Evolutionary conservation across 35 echinoderm and acorn worm species (phyloP).

Genomic region (Lytechinus variegatus): DNA sequence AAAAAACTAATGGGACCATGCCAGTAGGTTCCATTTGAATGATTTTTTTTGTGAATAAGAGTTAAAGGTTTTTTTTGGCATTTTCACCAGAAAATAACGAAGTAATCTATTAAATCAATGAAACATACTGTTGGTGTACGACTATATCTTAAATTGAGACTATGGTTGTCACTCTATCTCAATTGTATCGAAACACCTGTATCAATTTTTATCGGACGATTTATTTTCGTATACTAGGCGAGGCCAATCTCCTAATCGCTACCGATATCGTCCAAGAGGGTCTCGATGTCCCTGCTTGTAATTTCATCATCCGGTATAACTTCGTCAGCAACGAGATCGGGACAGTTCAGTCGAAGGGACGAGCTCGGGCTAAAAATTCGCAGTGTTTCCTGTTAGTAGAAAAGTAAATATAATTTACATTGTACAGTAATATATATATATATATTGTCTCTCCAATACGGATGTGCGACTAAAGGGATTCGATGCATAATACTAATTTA

Average conservation of each 20-base stretch:
- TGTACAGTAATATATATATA: no score
- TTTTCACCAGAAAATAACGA: no score
- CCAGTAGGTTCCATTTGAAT: no score
- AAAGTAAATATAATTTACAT: conserved; percentile 33
- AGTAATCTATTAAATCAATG: no score
- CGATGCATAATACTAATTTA: no score
- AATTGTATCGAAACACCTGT: no score
- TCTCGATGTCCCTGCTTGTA: conserved; percentile 77
- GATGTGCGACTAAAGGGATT: background rate
- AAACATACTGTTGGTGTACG: no score
- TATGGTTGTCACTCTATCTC: no score
- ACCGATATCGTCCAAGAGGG: conserved; percentile 84
- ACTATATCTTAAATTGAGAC: no score
- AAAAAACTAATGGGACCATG: no score
- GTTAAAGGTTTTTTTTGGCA: no score
- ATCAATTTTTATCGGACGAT: background rate
- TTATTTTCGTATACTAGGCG: background rate
- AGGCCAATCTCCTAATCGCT: conserved; percentile 65
- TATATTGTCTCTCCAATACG: background rate
- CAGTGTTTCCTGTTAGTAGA: conserved; percentile 81
- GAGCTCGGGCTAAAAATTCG: conserved; percentile 63
- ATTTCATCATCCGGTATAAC: conserved; percentile 82
- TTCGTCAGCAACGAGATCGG: conserved; percentile 89
- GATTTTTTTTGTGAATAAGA: no score
- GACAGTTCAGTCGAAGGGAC: conserved; percentile 73